Percentiles rank a stretch among this genome's conserved stretches.
phyloP scores from a whole-genome alignment of 2,113 vertebrate genomes.

The Pteruthius melanotis region DNA sequence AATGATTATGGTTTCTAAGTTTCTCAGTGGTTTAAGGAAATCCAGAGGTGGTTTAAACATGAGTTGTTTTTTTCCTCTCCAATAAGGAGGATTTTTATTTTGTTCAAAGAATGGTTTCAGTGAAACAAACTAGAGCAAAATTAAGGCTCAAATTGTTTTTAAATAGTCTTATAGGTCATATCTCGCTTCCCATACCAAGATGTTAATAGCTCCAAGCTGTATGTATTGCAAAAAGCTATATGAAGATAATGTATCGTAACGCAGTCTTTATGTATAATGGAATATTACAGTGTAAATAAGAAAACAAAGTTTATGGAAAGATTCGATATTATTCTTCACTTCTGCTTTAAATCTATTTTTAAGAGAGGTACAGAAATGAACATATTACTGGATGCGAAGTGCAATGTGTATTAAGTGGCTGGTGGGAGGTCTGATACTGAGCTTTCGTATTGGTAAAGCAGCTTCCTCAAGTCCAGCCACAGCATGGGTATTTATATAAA shows the following conservation, averaged over 20 bases:
- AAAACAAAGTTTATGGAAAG: conserved; percentile 80
- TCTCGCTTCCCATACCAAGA: conserved; percentile 64
- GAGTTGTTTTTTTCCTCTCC: conserved; percentile 33
- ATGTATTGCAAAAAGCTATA: conserved; percentile 72
- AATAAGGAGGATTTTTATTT: conserved; percentile 61
- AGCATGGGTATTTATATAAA: conserved; percentile 62
- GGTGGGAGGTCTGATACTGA: neutral
- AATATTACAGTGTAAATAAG: conserved; percentile 81
- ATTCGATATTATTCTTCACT: conserved; percentile 78
- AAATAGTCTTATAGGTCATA: conserved; percentile 69
- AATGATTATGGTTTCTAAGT: conserved; percentile 39
- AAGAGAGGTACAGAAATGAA: conserved; percentile 79
- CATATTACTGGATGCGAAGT: conserved; percentile 72
- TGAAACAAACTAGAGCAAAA: conserved; percentile 73
- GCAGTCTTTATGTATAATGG: conserved; percentile 77
- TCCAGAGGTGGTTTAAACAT: conserved; percentile 63
- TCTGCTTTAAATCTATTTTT: conserved; percentile 84
- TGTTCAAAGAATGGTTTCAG: conserved; percentile 74
- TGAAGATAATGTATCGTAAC: conserved; percentile 72
- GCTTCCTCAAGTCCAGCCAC: conserved; percentile 5
- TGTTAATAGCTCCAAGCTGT: conserved; percentile 72
- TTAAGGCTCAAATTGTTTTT: conserved; percentile 61
- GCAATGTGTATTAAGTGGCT: conserved; percentile 55
- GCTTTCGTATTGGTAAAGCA: neutral
- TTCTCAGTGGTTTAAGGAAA: conserved; percentile 68